These are phyloP conservation scores for Acanthococcus lagerstroemiae DNA, from an alignment of 2,888 invertebrate species.

Conservation along the genomic window DNA sequence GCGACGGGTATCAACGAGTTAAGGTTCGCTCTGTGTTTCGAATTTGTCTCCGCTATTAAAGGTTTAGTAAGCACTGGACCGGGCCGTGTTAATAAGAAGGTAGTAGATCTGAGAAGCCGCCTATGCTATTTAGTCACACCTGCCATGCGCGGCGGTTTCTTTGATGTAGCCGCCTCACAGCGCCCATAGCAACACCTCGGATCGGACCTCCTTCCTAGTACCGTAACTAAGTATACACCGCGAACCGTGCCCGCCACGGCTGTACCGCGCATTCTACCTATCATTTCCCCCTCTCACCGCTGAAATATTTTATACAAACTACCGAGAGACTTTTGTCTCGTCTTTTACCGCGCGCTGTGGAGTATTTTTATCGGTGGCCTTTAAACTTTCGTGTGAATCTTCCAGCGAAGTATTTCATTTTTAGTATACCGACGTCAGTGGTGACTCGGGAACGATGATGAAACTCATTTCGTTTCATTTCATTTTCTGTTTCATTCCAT, in stretches of 20 bases:
- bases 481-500: too few species aligned
- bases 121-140: constrained; percentile 35
- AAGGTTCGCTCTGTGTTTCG: too few species aligned
- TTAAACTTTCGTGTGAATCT: constrained; percentile 30
- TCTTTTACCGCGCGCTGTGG: constrained; percentile 21
- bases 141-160: constrained; percentile 35
- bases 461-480: too few species aligned
- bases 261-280: constrained; percentile 34
- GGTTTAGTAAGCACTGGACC: constrained; percentile 31
- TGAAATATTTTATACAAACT: constrained; percentile 27
- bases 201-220: constrained; percentile 33
- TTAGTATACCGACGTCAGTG: background rate
- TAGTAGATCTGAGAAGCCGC: constrained; percentile 35
- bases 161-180: constrained; percentile 34
- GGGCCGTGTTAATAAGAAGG: constrained; percentile 34
- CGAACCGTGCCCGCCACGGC: constrained; percentile 19
- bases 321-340: constrained; percentile 26
- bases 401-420: background rate
- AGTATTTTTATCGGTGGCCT: constrained; percentile 23
- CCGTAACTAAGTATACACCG: constrained; percentile 34
- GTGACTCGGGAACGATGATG: background rate
- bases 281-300: constrained; percentile 29
- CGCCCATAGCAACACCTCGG: constrained; percentile 33
- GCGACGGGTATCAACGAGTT: too few species aligned
- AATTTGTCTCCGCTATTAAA: background rate